phyloP scores from a whole-genome alignment of 2,113 vertebrate species.

The Dicaeum eximium region DNA sequence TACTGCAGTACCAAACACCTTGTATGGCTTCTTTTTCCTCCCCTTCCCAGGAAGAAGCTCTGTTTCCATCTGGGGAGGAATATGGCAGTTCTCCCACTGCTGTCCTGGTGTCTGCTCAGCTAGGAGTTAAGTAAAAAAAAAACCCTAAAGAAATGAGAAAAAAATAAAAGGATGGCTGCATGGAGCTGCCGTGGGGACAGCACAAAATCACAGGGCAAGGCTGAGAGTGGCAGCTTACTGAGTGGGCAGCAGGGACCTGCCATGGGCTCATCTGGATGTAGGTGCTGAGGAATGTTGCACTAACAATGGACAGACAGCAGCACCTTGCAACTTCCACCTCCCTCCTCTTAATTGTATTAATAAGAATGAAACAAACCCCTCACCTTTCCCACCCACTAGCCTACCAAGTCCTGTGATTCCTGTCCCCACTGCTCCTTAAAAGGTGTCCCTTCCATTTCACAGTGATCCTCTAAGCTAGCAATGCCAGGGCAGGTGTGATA shows the following conservation, averaged over 20 bases:
- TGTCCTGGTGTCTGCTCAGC: neutral
- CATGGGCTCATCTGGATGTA: neutral
- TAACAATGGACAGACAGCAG: neutral
- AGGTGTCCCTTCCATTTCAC: neutral
- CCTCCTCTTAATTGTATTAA: neutral
- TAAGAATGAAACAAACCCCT: neutral
- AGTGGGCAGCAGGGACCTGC: neutral
- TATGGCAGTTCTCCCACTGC: neutral
- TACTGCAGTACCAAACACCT: neutral
- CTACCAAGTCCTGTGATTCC: neutral
- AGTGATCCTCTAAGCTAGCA: neutral
- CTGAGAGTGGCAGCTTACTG: neutral
- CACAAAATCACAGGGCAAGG: neutral
- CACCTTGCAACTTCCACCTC: neutral
- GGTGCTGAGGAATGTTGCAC: neutral
- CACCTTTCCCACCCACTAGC: neutral
- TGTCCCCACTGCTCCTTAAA: neutral
- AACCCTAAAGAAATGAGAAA: neutral
- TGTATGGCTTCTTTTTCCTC: slow-evolving; percentile 7
- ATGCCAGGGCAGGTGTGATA: neutral
- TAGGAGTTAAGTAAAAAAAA: neutral
- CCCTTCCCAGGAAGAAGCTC: neutral
- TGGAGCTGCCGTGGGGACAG: neutral
- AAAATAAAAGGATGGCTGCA: neutral
- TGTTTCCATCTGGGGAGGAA: neutral